Conservation (phyloP, 2,888 invertebrate species). For the Diarsia rubi region DNA sequence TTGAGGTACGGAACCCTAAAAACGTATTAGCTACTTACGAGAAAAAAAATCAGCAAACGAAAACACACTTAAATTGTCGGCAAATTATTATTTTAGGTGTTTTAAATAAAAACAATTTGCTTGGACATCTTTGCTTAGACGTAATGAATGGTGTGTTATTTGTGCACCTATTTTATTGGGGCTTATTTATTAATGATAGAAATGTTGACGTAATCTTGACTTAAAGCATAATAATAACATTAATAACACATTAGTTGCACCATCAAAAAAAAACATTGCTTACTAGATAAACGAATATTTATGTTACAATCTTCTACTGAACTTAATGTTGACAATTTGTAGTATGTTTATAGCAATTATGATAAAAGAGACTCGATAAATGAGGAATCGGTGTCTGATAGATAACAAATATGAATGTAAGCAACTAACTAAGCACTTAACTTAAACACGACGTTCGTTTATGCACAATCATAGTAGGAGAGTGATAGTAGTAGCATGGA, state of each 20-base stretch:
- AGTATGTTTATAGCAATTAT: constrained; percentile 17
- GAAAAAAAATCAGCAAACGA: no score
- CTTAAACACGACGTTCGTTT: constrained; percentile 15
- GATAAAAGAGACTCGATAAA: constrained; percentile 52
- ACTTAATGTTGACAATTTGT: constrained; percentile 8
- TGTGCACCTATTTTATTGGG: no score
- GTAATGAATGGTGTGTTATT: no score
- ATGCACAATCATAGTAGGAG: constrained; percentile 15
- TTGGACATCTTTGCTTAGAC: no score
- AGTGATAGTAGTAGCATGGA: constrained; percentile 69
- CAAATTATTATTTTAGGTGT: no score
- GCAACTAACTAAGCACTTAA: constrained; percentile 24
- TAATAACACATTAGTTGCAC: neutral
- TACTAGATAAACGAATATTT: neutral
- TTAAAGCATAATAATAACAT: neutral
- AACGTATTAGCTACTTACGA: no score
- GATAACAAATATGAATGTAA: constrained; percentile 48
- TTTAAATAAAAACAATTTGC: no score
- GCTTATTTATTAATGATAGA: no score
- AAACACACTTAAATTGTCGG: no score
- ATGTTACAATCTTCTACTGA: constrained; percentile 5
- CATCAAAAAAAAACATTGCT: neutral
- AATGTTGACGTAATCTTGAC: neutral
- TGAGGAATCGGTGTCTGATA: constrained; percentile 33
- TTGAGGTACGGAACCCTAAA: no score